Conservation (phyloP, 2,888 invertebrate genomes). For the Diloba caeruleocephala region DNA sequence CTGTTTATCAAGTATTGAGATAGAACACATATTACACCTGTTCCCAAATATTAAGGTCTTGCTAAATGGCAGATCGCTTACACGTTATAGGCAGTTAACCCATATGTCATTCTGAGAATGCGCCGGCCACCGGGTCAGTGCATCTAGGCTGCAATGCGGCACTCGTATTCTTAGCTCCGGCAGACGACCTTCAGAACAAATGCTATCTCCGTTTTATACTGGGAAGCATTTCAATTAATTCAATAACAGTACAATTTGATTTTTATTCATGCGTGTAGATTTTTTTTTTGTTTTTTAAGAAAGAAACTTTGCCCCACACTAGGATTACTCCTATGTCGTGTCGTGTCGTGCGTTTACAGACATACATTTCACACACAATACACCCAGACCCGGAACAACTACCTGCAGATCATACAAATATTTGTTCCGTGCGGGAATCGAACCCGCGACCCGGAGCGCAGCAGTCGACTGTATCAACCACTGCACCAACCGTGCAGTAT, state of each 20-base stretch:
- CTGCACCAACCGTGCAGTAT: too few relatives aligned
- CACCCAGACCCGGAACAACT: too few relatives aligned
- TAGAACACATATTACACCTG: slow-evolving; percentile 13
- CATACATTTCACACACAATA: too few relatives aligned
- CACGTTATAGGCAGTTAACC: slow-evolving; percentile 47
- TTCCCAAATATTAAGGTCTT: slow-evolving; percentile 12
- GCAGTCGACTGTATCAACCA: too few relatives aligned
- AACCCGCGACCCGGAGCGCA: too few relatives aligned
- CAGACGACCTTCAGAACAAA: slow-evolving; percentile 48
- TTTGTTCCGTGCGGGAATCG: too few relatives aligned
- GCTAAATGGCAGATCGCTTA: slow-evolving; percentile 16
- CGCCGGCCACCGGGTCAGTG: slow-evolving; percentile 53
- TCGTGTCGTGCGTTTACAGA: too few relatives aligned
- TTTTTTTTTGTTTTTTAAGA: too few relatives aligned
- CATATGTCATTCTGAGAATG: slow-evolving; percentile 54
- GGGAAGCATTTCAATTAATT: slow-evolving; percentile 23
- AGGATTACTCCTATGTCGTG: too few relatives aligned
- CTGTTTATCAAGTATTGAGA: slow-evolving; percentile 27
- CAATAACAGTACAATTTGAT: slow-evolving; percentile 11
- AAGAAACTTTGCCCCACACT: too few relatives aligned
- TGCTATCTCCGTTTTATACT: slow-evolving; percentile 31
- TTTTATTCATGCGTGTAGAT: slow-evolving; percentile 6
- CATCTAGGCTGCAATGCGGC: slow-evolving; percentile 65
- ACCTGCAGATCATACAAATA: too few relatives aligned
- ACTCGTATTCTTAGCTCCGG: slow-evolving; percentile 49